Evolutionary conservation across 2,113 vertebrate genomes (phyloP), one percentile per base, ranked within the genome.

Genomic region (Bubalus kerabau): DNA sequence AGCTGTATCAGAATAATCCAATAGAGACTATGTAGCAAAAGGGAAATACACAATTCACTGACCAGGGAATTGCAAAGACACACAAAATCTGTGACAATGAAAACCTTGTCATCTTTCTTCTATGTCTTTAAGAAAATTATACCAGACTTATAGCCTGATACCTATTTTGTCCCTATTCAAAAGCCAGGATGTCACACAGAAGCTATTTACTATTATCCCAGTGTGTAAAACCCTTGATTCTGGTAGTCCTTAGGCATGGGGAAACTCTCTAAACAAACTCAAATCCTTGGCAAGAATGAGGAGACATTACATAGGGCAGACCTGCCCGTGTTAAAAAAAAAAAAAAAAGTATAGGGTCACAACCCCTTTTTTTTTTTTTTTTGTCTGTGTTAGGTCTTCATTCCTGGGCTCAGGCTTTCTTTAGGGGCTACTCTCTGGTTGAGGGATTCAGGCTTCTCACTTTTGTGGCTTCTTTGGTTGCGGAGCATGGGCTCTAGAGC

Each of bases 321-420:
- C 13, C 59, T 83, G 30, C 43, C 32, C 3, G 1, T 46, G 11
- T 30, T 71, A 40, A 40, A 40, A 40, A 71, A 7, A 84, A 16
- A n/a, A 81, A 52, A 46, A 62, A 52, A 23, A 64, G 19, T 43
- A 1, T 12, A 36, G 30, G 11, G 11, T n/a, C 5, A 1, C 56
- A 80, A 48, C 19, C 74, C 67, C 76, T 87, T 81, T 67, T 56
- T 15, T 57, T 56, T 56, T 46, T 12, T 48, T 64, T 32, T 36
- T 11, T 1, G 17, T 2, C 19, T 74, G n/a, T 40, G 67, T 21
- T 13, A 21, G n/a, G 67, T 40, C 19, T 74, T 74, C 36, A 0
- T 74, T 40, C n/a, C 67, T 74, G 67, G 3, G 36, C 67, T 40
- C 67, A 40, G 36, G 67, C 10, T 24, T 74, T 74, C 67, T 40